Base-by-base conservation (phyloP, 1,140 invertebrate genomes). In the Lordiphosa clarofinis region DNA sequence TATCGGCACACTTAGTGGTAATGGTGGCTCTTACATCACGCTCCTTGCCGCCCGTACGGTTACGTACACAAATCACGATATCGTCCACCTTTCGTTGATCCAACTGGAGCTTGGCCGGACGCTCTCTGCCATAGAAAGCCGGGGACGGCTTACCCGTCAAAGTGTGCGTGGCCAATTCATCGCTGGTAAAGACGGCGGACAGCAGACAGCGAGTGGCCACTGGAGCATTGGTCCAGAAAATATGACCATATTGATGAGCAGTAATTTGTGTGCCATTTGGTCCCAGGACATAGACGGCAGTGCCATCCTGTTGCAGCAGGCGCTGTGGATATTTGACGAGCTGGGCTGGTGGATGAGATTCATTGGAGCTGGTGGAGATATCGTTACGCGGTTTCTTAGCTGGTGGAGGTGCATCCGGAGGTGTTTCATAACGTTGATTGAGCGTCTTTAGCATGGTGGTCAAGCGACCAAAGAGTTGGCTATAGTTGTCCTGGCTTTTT, bases 1-100 rank as follows among this genome's bases (percentile, higher is more conserved):
- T 91, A 58, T 92, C 91, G 1, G 91, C 90, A 71, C 91, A 92
- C 79, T 92, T 92, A 0, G 90, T 90, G 13, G 91, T 92, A 13
- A 92, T 92, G 10, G 90, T 73, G 46, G 63, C 63, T 24, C 75
- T 48, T 4, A 90, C 88, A 10, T 75, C 48, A 4, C 84, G 73
- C 57, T 84, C 78, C 19, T 72, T 74, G 13, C 87, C 82, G 0
- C 69, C 63, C 4, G 87, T 89, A 11, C 69, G 78, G 11, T 57
- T 73, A 10, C 56, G 56, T 4, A 90, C 86, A 12, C 72, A 64
- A 1, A 82, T 53, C 8, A 90, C 62, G 35, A 90, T 90, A 28
- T 90, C 89, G 4, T 78, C 76, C 11, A 89, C 75, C 4, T 76
- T 88, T 10, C 13, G 39, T 10, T 76, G 78, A 56, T 90, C 74